Percentiles rank a stretch among this genome's conserved stretches.
Evolutionary conservation across 2,888 invertebrate genomes (phyloP).

Genomic region (Dermolepida albohirtum): DNA sequence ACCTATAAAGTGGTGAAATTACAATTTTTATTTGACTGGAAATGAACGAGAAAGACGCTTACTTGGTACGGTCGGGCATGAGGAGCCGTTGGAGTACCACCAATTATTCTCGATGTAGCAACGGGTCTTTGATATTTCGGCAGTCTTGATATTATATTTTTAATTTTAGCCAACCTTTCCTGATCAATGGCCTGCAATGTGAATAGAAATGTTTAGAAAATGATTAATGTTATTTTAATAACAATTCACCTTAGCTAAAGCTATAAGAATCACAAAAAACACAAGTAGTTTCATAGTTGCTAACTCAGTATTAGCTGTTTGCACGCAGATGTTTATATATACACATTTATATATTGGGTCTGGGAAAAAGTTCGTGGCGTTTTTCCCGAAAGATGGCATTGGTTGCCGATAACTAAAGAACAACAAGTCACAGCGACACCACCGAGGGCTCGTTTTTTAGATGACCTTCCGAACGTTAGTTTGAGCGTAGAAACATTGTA

Average conservation of each 20-base stretch:
- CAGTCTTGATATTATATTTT: too few relatives aligned
- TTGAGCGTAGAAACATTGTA: too few relatives aligned
- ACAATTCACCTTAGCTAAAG: slow-evolving; percentile 1
- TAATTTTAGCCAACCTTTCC: too few relatives aligned
- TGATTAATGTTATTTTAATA: background rate
- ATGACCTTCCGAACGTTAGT: too few relatives aligned
- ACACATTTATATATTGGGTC: too few relatives aligned
- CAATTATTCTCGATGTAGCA: slow-evolving; percentile 4
- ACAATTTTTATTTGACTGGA: background rate
- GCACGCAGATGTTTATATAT: background rate
- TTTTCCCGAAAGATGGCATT: too few relatives aligned
- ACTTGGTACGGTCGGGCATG: slow-evolving; percentile 22
- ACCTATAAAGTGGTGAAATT: too few relatives aligned
- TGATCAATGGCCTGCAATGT: background rate
- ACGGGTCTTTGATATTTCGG: too few relatives aligned
- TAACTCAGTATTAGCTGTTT: slow-evolving; percentile 35
- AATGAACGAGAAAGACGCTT: background rate
- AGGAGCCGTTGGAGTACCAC: slow-evolving; percentile 3
- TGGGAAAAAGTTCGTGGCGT: too few relatives aligned
- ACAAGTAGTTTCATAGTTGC: background rate
- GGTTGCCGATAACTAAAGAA: too few relatives aligned
- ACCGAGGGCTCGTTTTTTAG: too few relatives aligned
- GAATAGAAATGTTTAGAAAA: slow-evolving; percentile 42
- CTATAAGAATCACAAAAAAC: background rate
- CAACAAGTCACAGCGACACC: too few relatives aligned